Evolutionary conservation across 2,797 vertebrate genomes (phyloP).

Genomic region (Eulemur mongoz): DNA sequence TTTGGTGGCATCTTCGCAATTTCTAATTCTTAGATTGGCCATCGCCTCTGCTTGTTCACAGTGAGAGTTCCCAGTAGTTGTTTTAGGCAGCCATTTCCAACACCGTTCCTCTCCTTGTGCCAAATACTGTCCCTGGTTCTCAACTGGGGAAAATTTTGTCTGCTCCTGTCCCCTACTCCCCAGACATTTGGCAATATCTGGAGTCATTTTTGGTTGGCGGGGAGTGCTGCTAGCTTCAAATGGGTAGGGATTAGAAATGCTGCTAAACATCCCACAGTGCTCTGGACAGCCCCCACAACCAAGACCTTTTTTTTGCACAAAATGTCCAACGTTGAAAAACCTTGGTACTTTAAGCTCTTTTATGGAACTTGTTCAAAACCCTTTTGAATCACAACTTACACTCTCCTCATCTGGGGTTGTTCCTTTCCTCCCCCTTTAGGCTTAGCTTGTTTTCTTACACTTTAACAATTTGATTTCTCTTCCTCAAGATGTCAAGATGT

Average conservation of each 20-base stretch:
- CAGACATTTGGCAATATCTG: not conserved
- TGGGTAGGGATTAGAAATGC: not conserved
- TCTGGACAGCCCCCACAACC: not conserved
- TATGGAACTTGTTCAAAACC: not conserved
- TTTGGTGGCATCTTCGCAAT: not conserved
- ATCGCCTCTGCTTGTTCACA: not conserved
- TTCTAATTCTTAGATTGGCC: not conserved
- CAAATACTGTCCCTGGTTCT: not conserved
- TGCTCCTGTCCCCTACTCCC: fast-evolving
- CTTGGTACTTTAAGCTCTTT: not conserved
- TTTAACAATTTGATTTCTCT: not conserved
- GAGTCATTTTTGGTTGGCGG: not conserved
- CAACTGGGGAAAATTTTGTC: not conserved
- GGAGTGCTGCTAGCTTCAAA: not conserved
- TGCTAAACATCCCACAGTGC: not conserved
- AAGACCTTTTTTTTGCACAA: not conserved
- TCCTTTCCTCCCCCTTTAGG: fast-evolving
- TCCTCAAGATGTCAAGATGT: not conserved
- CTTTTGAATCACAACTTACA: not conserved
- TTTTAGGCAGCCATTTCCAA: not conserved
- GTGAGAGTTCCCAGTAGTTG: not conserved
- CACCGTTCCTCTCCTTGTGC: not conserved
- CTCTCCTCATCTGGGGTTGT: not conserved
- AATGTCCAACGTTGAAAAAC: not conserved
- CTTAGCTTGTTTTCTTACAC: not conserved